Base-by-base conservation (phyloP, 2,797 vertebrate genomes). In the Pantherophis alleghaniensis region DNA sequence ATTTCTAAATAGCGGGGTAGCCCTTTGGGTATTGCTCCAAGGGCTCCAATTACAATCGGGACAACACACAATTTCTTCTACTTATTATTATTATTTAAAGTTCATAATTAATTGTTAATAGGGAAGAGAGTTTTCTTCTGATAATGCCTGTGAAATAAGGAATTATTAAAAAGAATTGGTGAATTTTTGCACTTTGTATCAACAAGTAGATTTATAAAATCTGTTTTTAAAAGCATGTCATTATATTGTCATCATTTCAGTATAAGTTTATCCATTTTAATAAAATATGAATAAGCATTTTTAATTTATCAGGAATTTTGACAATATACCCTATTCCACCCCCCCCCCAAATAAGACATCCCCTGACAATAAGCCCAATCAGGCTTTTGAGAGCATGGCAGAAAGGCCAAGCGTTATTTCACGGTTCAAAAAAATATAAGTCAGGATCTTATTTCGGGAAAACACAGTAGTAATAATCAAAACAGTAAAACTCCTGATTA, bases 261-360 rank as follows among this genome's bases (percentile, higher is more conserved):
- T 83, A 86, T 91, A 95, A 91, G 83, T 79, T 14, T 69, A 32
- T 97, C 94, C 93, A 95, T 57, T n/a, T 4, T 90, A 95, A 95
- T 95, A 94, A 95, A 92, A 93, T 93, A 94, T 96, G 95, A 97
- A 95, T 97, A 96, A 96, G 94, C 97, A 96, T 94, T 94, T 96
- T 90, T 42, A 90, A 28, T 91, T 95, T 95, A 93, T 89, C 95
- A 95, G 94, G 94, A 95, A 90, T 93, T 95, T 90, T 94, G 90
- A 87, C 88, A 0, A 1, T 0, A 0, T 90, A 47, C 47, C 47
- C 47, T 47, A 6, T 47, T 47, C 0, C 47, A 4, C 47, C 42
- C 42, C 42, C 42, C 47, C 5, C 47, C 47, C 47, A 47, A 47
- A 47, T 47, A 47, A 47, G 47, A 47, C 47, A 47, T 47, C 47